phyloP scores from a whole-genome alignment of 2,888 invertebrate species.

The Ectemnius lituratus region DNA sequence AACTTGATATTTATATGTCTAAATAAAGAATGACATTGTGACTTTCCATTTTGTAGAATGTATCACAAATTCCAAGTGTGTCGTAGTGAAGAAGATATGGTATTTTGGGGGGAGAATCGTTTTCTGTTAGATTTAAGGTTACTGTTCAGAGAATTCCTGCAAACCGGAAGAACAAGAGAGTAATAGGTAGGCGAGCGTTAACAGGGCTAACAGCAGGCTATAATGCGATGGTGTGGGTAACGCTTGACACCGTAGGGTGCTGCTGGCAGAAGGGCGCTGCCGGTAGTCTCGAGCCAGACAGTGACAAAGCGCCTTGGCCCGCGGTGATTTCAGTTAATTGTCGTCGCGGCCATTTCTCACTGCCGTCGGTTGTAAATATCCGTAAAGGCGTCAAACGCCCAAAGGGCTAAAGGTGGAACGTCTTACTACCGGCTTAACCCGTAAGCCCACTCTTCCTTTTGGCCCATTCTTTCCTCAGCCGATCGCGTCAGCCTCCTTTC shows the following conservation, averaged over 20 bases:
- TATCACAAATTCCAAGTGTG: no score
- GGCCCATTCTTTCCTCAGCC: slow-evolving; percentile 48
- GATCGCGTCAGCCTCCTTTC: slow-evolving; percentile 12
- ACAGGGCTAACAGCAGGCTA: slow-evolving; percentile 37
- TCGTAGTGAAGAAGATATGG: no score
- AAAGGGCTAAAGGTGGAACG: slow-evolving; percentile 73
- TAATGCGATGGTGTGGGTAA: no score
- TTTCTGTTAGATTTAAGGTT: no score
- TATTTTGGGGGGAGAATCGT: no score
- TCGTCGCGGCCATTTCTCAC: slow-evolving; percentile 74
- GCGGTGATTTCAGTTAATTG: slow-evolving; percentile 76
- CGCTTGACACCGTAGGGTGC: slow-evolving; percentile 41
- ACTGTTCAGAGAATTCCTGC: no score
- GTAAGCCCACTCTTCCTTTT: slow-evolving; percentile 52
- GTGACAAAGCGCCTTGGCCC: slow-evolving; percentile 72
- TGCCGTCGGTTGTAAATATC: slow-evolving; percentile 72
- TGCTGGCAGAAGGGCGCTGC: slow-evolving; percentile 28
- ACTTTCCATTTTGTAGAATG: no score
- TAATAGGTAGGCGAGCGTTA: slow-evolving; percentile 22
- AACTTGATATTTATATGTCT: no score
- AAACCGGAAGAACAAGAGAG: no score
- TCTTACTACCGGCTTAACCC: slow-evolving; percentile 60
- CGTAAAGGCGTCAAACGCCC: slow-evolving; percentile 64
- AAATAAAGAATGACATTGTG: no score
- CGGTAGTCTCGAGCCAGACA: slow-evolving; percentile 63